Base-by-base conservation (phyloP, 2,888 invertebrate species). In the Drosophila flavopinicola region DNA sequence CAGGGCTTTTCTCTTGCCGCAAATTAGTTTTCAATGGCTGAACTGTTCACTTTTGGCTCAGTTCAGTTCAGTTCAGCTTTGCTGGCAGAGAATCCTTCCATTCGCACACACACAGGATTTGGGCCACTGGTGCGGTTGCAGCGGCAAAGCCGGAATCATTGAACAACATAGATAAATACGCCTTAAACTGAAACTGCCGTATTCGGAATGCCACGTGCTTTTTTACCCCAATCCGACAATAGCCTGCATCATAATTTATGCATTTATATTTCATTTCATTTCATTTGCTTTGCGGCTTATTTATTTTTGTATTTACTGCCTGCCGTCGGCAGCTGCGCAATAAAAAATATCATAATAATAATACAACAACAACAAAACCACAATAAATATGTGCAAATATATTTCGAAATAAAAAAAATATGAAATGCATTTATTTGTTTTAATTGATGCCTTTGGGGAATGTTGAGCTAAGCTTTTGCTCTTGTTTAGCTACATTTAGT, bases 11-110 rank as follows among this genome's bases (percentile, higher is more conserved):
- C 53, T 53, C 53, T 53, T 20, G 47, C 78, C 82, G 44, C 78
- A 79, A 79, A 80, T 79, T 74, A 74, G 70, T 80, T 78, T 80
- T 66, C 57, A 77, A 60, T 66, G 59, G 39, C 48, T n/a, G n/a
- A 68, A 54, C 33, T 39, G 20, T 29, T 15, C 53, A 25, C 17
- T 30, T 44, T 37, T 20, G 35, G 33, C 39, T 41, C 32, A 33
- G n/a, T 23, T 42, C 35, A n/a, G 17, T 20, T 20, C 4, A 20
- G n/a, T n/a, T n/a, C n/a, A n/a, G n/a, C n/a, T n/a, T n/a, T n/a
- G n/a, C n/a, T n/a, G n/a, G 20, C 20, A 20, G 2, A 4, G 20
- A 20, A 20, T n/a, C n/a, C n/a, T n/a, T n/a, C n/a, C 20, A 20
- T 4, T 20, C 2, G 4, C 4, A 20, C 20, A 20, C 20, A 20